Percentiles rank a stretch among this genome's conserved stretches.
Evolutionary conservation across 2,113 vertebrate genomes (phyloP).

Genomic region (Myxocyprinus asiaticus): DNA sequence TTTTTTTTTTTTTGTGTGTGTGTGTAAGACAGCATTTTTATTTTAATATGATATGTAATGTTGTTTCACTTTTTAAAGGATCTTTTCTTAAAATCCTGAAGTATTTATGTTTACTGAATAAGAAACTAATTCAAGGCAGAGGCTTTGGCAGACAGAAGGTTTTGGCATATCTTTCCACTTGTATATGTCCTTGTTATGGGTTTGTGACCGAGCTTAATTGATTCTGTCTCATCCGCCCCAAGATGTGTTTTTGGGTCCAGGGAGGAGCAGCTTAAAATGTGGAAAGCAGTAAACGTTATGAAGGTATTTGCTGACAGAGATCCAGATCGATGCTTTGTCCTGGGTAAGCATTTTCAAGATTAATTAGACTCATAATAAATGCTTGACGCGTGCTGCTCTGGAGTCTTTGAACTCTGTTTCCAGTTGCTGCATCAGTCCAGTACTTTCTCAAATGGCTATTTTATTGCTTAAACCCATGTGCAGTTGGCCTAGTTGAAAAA

Average conservation of each 20-base stretch:
- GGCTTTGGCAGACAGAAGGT: background rate
- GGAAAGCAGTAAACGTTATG: slow-evolving; percentile 57
- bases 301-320: slow-evolving; percentile 61
- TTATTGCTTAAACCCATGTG: slow-evolving; percentile 1
- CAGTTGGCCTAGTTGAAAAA: slow-evolving; percentile 47
- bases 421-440: slow-evolving; percentile 38
- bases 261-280: slow-evolving; percentile 30
- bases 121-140: background rate
- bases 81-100: too few relatives aligned
- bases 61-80: too few relatives aligned
- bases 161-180: background rate
- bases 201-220: slow-evolving; percentile 25
- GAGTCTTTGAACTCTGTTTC: slow-evolving; percentile 50
- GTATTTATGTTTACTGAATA: background rate
- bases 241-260: slow-evolving; percentile 28
- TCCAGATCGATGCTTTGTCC: slow-evolving; percentile 61
- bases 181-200: background rate
- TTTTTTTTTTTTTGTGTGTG: too few relatives aligned
- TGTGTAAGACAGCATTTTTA: too few relatives aligned
- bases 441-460: slow-evolving; percentile 20
- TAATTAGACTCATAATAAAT: slow-evolving; percentile 63
- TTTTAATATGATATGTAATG: too few relatives aligned
- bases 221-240: slow-evolving; percentile 24
- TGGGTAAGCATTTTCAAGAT: slow-evolving; percentile 63
- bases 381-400: slow-evolving; percentile 59